Conservation (phyloP, 2,797 vertebrate species). For the Molossus alvarezi region DNA sequence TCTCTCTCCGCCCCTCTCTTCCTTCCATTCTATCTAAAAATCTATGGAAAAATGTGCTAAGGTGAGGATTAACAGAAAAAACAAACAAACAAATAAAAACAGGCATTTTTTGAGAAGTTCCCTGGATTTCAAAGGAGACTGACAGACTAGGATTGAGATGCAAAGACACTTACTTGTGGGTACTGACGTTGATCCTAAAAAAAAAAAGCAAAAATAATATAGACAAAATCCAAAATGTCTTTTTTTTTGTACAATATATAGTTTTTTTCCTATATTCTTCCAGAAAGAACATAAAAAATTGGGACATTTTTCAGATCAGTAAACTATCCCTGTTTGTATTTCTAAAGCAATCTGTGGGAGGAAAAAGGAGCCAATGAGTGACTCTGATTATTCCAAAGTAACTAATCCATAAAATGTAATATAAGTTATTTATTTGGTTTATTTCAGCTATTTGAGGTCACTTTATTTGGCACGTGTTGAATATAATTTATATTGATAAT, state of each 20-base stretch:
- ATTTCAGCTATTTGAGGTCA: neutral
- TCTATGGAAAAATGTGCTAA: too few relatives aligned
- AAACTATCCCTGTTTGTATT: neutral
- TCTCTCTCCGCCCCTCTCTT: too few relatives aligned
- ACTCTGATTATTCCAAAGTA: neutral
- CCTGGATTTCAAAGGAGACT: neutral
- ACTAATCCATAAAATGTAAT: neutral
- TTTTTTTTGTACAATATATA: neutral
- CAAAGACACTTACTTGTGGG: neutral
- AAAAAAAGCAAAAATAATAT: conserved; percentile 17
- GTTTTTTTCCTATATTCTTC: neutral
- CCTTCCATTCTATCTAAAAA: too few relatives aligned
- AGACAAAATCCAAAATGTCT: neutral
- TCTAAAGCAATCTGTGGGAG: neutral
- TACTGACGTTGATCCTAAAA: neutral
- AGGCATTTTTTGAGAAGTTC: neutral
- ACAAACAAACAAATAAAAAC: neutral
- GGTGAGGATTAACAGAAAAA: too few relatives aligned
- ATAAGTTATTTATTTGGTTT: too few relatives aligned
- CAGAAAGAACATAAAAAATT: neutral
- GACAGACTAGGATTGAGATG: neutral
- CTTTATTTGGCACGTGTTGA: neutral
- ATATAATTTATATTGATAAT: neutral
- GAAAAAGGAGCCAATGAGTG: neutral
- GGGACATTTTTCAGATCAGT: neutral